Percentiles rank a stretch among this genome's conserved stretches.
phyloP scores from a whole-genome alignment of 2,888 invertebrate species.

The Epistrophe grossulariae region DNA sequence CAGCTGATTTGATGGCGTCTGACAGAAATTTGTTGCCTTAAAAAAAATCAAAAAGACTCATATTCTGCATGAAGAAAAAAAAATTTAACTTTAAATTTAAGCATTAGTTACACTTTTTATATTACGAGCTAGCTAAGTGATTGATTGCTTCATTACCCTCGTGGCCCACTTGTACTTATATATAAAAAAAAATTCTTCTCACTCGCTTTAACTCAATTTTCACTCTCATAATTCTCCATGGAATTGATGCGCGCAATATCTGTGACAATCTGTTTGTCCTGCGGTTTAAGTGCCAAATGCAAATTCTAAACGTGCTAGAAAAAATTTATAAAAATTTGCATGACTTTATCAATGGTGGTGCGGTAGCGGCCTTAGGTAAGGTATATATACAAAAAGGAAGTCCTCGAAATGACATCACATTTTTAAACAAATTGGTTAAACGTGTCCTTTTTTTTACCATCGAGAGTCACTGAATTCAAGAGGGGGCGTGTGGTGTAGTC shows the following conservation, averaged over 20 bases:
- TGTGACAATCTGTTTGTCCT: constrained; percentile 54
- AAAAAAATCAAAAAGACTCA: not conserved
- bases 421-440: constrained; percentile 78
- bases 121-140: constrained; percentile 13
- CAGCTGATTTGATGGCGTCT: not conserved
- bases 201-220: constrained; percentile 8
- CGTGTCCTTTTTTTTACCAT: constrained; percentile 76
- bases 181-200: not conserved
- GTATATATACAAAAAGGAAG: constrained; percentile 36
- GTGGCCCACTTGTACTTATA: not conserved
- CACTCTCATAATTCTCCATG: constrained; percentile 45
- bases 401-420: constrained; percentile 68
- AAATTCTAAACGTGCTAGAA: constrained; percentile 65
- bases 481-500: constrained; percentile 43
- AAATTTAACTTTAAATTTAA: not conserved
- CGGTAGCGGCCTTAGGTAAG: not conserved
- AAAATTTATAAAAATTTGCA: constrained; percentile 71
- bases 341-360: constrained; percentile 58
- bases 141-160: constrained; percentile 43
- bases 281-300: constrained; percentile 69
- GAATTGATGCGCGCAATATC: constrained; percentile 59
- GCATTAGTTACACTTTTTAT: not conserved
- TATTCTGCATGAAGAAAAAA: not conserved
- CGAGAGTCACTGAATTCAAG: constrained; percentile 46
- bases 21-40: not conserved